Base-by-base conservation (phyloP, 2,888 invertebrate genomes). In the Scelioninae gen. 1 region DNA sequence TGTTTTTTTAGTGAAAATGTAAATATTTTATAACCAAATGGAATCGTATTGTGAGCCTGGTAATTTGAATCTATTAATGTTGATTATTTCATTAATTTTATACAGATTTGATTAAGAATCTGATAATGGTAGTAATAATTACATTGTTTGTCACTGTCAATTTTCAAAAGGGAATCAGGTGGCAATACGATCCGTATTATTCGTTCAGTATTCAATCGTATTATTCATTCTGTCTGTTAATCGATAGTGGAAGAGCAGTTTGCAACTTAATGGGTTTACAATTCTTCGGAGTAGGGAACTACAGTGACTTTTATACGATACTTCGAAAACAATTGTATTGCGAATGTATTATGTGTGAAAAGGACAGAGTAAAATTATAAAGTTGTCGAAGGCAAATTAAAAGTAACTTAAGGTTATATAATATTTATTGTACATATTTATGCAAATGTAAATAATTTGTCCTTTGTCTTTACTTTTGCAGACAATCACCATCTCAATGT, bases 401-500 rank as follows among this genome's bases (percentile, higher is more conserved):
- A 23, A 23, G 4, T 23, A 23, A 23, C 23, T 4, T 4, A 23
- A 1, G 1, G 4, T 23, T 23, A 23, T 4, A 23, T 23, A 23
- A 23, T 23, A 23, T 23, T 23, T 23, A 4, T 23, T 23, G 4
- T 23, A 23, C 4, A 4, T 23, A 2, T 23, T 23, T 23, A 38
- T 4, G 10, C 9, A 5, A 10, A 38, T 38, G 0, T 38, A 38
- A 38, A 9, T 38, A 38, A 38, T 9, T 38, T 10, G 5, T 38
- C 1, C 10, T 38, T 38, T n/a, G 55, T 58, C 58, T 89, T 89
- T 90, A n/a, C 89, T 93, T 91, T 96, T 96, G 79, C 95, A 99
- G 99, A 99, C 99, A 32, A 96, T 99, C 85, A 98, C 98, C 55
- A 98, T 99, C 89, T 99, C 99, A 51, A 99, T 99, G 97, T 93